Percentiles rank a stretch among this genome's conserved stretches.
Evolutionary conservation across 1,140 invertebrate genomes (phyloP).

Genomic region (Conus ventricosus): DNA sequence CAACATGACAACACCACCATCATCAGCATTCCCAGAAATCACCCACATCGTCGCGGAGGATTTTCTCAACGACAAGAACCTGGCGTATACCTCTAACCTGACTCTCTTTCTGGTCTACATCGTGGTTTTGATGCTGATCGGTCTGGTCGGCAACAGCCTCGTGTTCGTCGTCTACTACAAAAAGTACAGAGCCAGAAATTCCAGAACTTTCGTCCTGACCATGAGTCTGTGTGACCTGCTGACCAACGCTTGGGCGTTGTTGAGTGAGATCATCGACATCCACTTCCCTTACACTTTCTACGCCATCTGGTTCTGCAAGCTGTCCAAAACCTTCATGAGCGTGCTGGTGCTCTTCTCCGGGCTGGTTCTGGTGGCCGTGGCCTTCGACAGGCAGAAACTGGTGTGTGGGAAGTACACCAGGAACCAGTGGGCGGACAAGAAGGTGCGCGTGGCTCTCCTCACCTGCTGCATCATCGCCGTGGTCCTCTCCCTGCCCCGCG

Average conservation of each 20-base stretch:
- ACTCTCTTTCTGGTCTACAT: slow-evolving; percentile 31
- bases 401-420: slow-evolving; percentile 53
- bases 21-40: not conserved
- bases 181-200: slow-evolving; percentile 47
- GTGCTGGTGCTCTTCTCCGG: slow-evolving; percentile 52
- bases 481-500: slow-evolving; percentile 51
- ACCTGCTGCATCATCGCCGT: slow-evolving; percentile 44
- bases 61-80: not conserved
- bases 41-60: not conserved
- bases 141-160: slow-evolving; percentile 51
- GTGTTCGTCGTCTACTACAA: slow-evolving; percentile 50
- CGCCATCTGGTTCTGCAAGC: slow-evolving; percentile 49
- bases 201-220: slow-evolving; percentile 49
- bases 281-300: slow-evolving; percentile 55
- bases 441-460: slow-evolving; percentile 22
- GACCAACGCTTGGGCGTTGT: slow-evolving; percentile 46
- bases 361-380: slow-evolving; percentile 58
- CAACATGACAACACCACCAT: not conserved
- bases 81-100: not conserved
- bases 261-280: slow-evolving; percentile 60
- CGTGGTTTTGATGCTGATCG: slow-evolving; percentile 45
- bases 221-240: slow-evolving; percentile 52
- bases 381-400: slow-evolving; percentile 57
- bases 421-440: slow-evolving; percentile 40
- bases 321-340: slow-evolving; percentile 52